Base-by-base conservation (phyloP, 2,888 invertebrate genomes). In the Ormyrus labotus region DNA sequence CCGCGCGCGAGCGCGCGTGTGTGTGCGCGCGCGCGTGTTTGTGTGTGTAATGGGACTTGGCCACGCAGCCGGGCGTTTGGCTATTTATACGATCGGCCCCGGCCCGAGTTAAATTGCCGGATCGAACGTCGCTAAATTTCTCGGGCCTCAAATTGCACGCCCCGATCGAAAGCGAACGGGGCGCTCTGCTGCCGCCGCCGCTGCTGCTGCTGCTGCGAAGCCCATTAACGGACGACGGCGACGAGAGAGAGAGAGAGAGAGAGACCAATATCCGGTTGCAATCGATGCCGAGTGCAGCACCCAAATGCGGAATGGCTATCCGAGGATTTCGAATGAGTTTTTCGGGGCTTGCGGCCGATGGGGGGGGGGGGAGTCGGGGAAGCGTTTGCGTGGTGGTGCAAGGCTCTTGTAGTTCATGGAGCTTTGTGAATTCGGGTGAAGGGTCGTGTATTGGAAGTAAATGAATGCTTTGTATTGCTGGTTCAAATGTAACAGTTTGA, bases 31-130 rank as follows among this genome's bases (percentile, higher is more conserved):
- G 47, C 8, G 57, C 5, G 19, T 5, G 57, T 10, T 48, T 48
- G 55, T 55, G 55, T 45, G 83, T 85, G 9, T 85, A 87, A 87
- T 87, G 87, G 85, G 83, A 82, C 84, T 85, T 83, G 84, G 80
- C 87, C 87, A 87, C 87, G 87, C 87, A 87, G 34, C 34, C 60
- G 53, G 83, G 82, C 82, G 70, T 48, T 60, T 48, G 57, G 58
- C 50, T 71, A 71, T 71, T 71, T 71, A 71, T 48, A 51, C 68
- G 80, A 82, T 82, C 80, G 50, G 58, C 45, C 34, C 34, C 74
- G 78, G 72, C 67, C 34, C 45, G 79, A 81, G 79, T 81, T 83
- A 83, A 83, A 81, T 83, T 83, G 83, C 60, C 78, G 77, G 81
- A 81, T 83, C 81, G 81, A 81, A 71, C 70, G 70, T 74, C 74